Base-by-base conservation (phyloP, 2,888 invertebrate genomes). In the Eristalinus aeneus region DNA sequence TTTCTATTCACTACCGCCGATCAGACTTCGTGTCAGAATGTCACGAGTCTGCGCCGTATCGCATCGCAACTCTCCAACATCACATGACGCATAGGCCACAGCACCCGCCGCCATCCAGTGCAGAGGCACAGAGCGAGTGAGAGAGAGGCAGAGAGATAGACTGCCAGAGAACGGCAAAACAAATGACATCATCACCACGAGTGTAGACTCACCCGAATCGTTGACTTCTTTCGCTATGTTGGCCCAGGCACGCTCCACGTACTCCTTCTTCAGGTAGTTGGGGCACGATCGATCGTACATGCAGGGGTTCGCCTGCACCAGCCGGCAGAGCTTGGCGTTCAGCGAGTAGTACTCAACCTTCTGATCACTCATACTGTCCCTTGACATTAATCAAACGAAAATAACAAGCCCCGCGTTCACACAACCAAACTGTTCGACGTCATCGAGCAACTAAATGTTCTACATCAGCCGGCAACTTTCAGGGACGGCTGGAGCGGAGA, bases 201-300 rank as follows among this genome's bases (percentile, higher is more conserved):
- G 74, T 64, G 64, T 60, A 53, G 36, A 73, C 73, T 64, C 67
- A 67, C 67, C 60, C 58, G 89, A 89, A 77, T 91, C 91, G 11
- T 90, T 88, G 89, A 91, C 89, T 76, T 91, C 88, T 65, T 88
- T 90, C n/a, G 92, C 88, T 60, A 92, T 91, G 34, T 89, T 88
- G 27, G 89, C 89, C 91, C 91, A 92, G 32, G 90, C 92, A 36
- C 88, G 89, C 34, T 91, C 90, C 60, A 91, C 89, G 23, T 89
- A 88, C 11, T 91, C 90, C 63, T 91, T 91, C 53, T 90, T 90
- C 75, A 90, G 88, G 83, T 91, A 92, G 63, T 89, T 88, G 1
- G 89, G 84, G 82, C 90, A 89, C 20, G 90, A 90, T 16, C 92
- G 91, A 88, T 92, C 91, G 78, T 91, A 92, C 88, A 92, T 90